Percentiles rank a stretch among this genome's conserved stretches.
These are phyloP conservation scores for Ctenicera cuprea DNA, from an alignment of 2,888 invertebrate genomes.

Conservation along the genomic window DNA sequence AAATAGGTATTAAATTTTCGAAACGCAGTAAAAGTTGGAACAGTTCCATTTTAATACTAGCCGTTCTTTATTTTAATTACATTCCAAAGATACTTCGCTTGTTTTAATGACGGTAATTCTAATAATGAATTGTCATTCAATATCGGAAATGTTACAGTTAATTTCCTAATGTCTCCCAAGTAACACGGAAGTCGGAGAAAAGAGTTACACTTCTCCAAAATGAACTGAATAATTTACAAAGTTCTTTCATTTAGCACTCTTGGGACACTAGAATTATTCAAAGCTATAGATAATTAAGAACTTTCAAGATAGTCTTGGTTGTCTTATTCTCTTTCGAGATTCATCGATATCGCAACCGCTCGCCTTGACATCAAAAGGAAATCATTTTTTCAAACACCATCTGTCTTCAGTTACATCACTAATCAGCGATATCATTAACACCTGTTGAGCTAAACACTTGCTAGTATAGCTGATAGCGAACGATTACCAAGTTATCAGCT, in stretches of 20 bases:
- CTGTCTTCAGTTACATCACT: not conserved
- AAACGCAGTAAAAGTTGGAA: too few species aligned
- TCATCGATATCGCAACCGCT: not conserved
- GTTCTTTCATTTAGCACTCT: too few species aligned
- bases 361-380: not conserved
- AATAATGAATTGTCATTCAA: not conserved
- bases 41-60: too few species aligned
- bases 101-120: not conserved
- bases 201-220: too few species aligned
- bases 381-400: slow-evolving; percentile 10
- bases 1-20: too few species aligned
- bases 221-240: too few species aligned
- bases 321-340: not conserved
- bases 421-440: slow-evolving; percentile 22
- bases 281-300: too few species aligned
- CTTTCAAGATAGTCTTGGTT: too few species aligned
- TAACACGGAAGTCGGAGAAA: not conserved
- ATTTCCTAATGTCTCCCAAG: not conserved
- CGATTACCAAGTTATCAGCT: slow-evolving; percentile 8
- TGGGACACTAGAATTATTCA: too few species aligned
- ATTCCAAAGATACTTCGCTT: not conserved
- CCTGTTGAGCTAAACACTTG: slow-evolving; percentile 10
- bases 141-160: not conserved
- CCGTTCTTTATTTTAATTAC: not conserved
- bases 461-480: not conserved